Percentiles rank a stretch among this genome's conserved stretches.
phyloP scores from a whole-genome alignment of 2,797 vertebrate genomes.

The Poecilia picta region DNA sequence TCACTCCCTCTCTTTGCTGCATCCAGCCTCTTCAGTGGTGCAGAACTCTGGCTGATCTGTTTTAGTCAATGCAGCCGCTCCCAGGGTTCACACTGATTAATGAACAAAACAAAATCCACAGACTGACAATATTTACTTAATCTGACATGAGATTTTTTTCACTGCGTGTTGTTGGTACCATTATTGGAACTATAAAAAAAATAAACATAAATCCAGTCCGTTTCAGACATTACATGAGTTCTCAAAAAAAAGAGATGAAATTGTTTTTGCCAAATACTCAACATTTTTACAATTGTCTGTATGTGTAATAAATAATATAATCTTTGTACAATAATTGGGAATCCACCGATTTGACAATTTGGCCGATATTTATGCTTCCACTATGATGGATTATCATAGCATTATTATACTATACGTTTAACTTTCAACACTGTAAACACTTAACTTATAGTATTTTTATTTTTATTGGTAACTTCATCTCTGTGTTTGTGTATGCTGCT shows the following conservation, averaged over 20 bases:
- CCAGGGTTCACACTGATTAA: conserved; percentile 1
- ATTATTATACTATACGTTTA: too few relatives aligned
- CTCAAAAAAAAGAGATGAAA: too few relatives aligned
- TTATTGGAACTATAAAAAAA: neutral
- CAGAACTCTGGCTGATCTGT: conserved; percentile 17
- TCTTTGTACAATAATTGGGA: neutral
- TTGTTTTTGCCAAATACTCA: neutral
- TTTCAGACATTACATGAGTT: neutral
- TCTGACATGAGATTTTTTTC: neutral
- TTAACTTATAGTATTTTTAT: too few relatives aligned
- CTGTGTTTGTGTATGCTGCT: too few relatives aligned
- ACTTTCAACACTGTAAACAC: too few relatives aligned
- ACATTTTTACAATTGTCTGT: neutral
- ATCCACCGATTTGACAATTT: too few relatives aligned
- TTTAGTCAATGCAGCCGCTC: conserved; percentile 26
- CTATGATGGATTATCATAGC: too few relatives aligned
- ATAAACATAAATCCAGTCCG: too few relatives aligned
- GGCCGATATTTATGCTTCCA: too few relatives aligned
- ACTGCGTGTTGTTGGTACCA: neutral
- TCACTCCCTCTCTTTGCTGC: conserved; percentile 16
- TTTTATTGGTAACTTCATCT: too few relatives aligned
- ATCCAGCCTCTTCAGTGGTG: conserved; percentile 19
- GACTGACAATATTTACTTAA: neutral
- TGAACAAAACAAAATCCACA: conserved; percentile 5
- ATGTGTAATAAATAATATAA: neutral